These are phyloP conservation scores for Nephotettix cincticeps DNA, from an alignment of 1,140 invertebrate species.

Conservation along the genomic window DNA sequence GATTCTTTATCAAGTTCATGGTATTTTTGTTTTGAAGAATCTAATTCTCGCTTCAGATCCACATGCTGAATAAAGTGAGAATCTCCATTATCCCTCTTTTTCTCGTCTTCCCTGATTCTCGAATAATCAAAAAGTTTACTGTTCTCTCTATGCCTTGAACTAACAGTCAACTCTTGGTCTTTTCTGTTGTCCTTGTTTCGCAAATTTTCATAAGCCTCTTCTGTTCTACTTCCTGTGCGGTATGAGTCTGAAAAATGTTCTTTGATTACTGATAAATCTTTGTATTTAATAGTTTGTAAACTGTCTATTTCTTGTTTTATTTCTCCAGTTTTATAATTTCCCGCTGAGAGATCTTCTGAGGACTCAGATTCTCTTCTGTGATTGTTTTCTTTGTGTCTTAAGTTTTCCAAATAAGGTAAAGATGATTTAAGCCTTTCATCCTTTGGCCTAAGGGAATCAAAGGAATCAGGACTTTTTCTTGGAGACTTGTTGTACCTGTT, in stretches of 20 bases:
- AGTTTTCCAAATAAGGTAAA: conserved; percentile 2
- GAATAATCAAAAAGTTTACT: conserved; percentile 31
- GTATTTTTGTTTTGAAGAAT: conserved; percentile 19
- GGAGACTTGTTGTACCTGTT: conserved; percentile 15
- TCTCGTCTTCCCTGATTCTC: conserved; percentile 41
- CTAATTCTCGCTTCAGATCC: conserved; percentile 23
- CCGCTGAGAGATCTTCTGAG: conserved; percentile 18
- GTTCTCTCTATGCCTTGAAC: conserved; percentile 34
- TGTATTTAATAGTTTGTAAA: not conserved
- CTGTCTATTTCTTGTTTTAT: conserved; percentile 16
- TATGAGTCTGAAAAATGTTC: conserved; percentile 27
- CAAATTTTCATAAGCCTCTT: conserved; percentile 3
- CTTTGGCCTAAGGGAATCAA: conserved; percentile 17
- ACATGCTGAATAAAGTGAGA: conserved; percentile 17
- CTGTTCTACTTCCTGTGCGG: not conserved
- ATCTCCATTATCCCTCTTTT: conserved; percentile 37
- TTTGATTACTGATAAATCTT: conserved; percentile 30
- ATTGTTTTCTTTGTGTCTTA: conserved; percentile 19
- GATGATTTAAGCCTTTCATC: not conserved
- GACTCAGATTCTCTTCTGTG: conserved; percentile 23
- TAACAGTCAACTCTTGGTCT: conserved; percentile 27
- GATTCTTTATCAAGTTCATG: conserved; percentile 21
- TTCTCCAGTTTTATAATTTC: conserved; percentile 19
- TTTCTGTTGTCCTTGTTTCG: conserved; percentile 9
- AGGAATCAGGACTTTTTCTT: conserved; percentile 27